phyloP scores from a whole-genome alignment of 1,140 invertebrate species.

The Pseudomyrmex gracilis region DNA sequence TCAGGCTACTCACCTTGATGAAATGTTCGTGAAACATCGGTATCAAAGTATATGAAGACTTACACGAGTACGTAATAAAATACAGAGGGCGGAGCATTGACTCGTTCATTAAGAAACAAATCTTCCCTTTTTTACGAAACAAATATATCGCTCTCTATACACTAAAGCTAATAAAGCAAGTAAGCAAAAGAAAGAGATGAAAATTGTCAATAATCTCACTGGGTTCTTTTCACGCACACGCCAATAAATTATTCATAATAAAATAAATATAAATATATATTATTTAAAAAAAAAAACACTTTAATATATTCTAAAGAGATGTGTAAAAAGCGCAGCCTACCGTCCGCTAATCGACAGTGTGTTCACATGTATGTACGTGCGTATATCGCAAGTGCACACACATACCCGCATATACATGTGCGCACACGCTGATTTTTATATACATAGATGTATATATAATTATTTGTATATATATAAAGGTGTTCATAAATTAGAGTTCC shows the following conservation, averaged over 20 bases:
- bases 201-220: not conserved
- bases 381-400: conserved; percentile 46
- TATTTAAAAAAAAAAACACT: too few relatives aligned
- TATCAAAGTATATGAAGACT: not conserved
- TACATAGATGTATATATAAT: conserved; percentile 53
- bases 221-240: conserved; percentile 9
- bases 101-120: too few relatives aligned
- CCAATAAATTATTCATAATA: conserved; percentile 56
- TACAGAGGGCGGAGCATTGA: too few relatives aligned
- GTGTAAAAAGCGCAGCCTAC: conserved; percentile 77
- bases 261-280: conserved; percentile 15
- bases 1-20: too few relatives aligned
- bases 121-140: too few relatives aligned
- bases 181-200: not conserved
- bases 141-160: too few relatives aligned
- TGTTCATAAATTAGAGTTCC: conserved; percentile 80
- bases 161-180: not conserved
- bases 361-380: conserved; percentile 55
- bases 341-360: conserved; percentile 77
- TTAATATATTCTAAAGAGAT: too few relatives aligned
- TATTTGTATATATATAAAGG: conserved; percentile 72
- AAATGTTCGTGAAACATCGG: too few relatives aligned
- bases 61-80: not conserved
- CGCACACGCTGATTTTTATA: conserved; percentile 14
- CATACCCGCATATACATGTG: conserved; percentile 44